Evolutionary conservation across 2,888 invertebrate genomes (phyloP).

Genomic region (Julus scandinavius): DNA sequence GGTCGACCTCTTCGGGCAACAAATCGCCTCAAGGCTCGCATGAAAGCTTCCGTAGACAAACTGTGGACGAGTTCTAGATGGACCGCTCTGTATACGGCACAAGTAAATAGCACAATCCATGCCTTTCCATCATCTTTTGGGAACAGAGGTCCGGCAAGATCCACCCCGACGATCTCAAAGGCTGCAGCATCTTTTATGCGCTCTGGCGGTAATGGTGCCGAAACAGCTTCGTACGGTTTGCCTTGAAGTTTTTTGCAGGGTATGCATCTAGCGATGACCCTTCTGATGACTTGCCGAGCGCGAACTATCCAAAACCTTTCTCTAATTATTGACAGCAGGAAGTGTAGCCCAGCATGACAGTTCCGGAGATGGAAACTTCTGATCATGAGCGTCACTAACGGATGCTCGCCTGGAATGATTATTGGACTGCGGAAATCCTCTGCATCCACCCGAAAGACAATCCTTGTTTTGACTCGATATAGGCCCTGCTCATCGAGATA

Average conservation of each 20-base stretch:
- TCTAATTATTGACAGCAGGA: not conserved
- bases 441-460: not conserved
- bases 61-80: conserved; percentile 62
- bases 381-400: not conserved
- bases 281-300: not conserved
- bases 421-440: not conserved
- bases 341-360: not conserved
- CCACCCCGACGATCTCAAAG: not conserved
- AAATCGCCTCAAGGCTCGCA: conserved; percentile 60
- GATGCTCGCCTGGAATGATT: not conserved
- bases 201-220: not conserved
- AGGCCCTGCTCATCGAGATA: not conserved
- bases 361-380: not conserved
- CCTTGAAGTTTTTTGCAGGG: not conserved
- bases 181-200: not conserved
- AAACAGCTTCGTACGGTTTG: not conserved
- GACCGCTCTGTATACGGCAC: conserved; percentile 61
- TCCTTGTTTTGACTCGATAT: not conserved
- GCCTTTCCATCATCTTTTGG: not conserved
- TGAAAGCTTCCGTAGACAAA: conserved; percentile 59
- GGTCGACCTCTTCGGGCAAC: conserved; percentile 59
- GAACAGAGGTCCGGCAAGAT: not conserved
- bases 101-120: conserved; percentile 61
- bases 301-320: not conserved
- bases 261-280: not conserved